Base-by-base conservation (phyloP, 2,888 invertebrate genomes). In the Acleris holmiana region DNA sequence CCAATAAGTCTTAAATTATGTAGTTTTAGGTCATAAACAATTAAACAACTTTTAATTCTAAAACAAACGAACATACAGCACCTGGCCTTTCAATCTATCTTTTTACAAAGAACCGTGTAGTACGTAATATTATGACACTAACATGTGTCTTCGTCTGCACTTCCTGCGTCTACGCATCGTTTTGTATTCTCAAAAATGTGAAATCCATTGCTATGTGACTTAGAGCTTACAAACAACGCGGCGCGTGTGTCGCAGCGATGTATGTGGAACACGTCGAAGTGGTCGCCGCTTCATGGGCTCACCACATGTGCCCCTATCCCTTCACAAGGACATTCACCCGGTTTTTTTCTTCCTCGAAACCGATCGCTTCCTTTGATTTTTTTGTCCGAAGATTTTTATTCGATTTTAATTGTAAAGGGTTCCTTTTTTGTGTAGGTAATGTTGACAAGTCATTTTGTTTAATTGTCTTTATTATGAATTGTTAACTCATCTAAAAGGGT, bases 251-350 rank as follows among this genome's bases (percentile, higher is more conserved):
- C 68, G 29, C 51, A 29, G 73, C 80, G 68, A 77, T 83, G 83
- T 17, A n/a, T 54, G 44, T 41, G 15, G 29, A 70, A 73, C 67
- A 62, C 25, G 17, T 47, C 71, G 71, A 75, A 71, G 49, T 60
- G 23, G 35, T 70, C 65, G 60, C 67, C 68, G 61, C 66, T 50
- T 66, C 51, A 23, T 23, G 21, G 55, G 1, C 41, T 44, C 65
- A 71, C 61, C 67, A 62, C 69, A 69, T 67, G 71, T 74, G 76
- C 77, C 74, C 74, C 74, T 75, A 78, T 79, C 76, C 81, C 75
- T 77, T 67, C 66, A 74, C 80, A 84, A 87, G 90, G 88, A 80
- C 88, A 78, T 89, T 89, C 82, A 91, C 89, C 89, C 85, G 76
- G 67, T 72, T 75, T 68, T 75, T 83, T 83, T 87, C 86, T 88